These are phyloP conservation scores for Carassius gibelio DNA, from an alignment of 2,113 vertebrate genomes.

Conservation along the genomic window DNA sequence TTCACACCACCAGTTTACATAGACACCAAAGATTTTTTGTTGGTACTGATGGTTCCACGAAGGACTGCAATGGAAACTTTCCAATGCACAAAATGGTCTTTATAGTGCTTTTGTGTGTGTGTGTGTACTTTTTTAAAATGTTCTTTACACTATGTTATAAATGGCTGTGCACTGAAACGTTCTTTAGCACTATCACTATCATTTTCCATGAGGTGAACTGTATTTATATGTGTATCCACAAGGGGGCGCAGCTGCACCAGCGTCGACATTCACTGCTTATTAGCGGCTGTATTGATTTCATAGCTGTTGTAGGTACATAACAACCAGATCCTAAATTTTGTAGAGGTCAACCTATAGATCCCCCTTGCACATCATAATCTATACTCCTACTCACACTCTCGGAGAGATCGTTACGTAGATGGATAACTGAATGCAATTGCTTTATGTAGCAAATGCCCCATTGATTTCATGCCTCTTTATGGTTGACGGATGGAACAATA, in stretches of 20 bases:
- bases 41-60: not conserved
- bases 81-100: not conserved
- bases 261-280: not conserved
- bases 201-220: not conserved
- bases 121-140: no score
- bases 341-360: constrained; percentile 28
- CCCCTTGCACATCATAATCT: constrained; percentile 29
- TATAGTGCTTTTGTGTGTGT: no score
- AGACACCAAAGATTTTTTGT: not conserved
- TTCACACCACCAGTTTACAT: not conserved
- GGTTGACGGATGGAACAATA: constrained; percentile 34
- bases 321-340: constrained; percentile 38
- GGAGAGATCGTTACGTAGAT: constrained; percentile 17
- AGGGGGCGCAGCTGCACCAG: constrained; percentile 55
- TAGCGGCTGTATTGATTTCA: constrained; percentile 36
- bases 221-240: constrained; percentile 41
- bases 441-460: constrained; percentile 50
- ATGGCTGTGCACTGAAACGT: not conserved
- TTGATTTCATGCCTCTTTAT: constrained; percentile 54
- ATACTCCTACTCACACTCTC: constrained; percentile 22
- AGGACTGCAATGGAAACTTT: not conserved
- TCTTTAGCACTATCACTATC: not conserved
- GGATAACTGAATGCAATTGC: constrained; percentile 13
- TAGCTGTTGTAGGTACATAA: constrained; percentile 23
- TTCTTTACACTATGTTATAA: not conserved